phyloP scores from a whole-genome alignment of 2,888 invertebrate species.

The Microctonus brassicae region DNA sequence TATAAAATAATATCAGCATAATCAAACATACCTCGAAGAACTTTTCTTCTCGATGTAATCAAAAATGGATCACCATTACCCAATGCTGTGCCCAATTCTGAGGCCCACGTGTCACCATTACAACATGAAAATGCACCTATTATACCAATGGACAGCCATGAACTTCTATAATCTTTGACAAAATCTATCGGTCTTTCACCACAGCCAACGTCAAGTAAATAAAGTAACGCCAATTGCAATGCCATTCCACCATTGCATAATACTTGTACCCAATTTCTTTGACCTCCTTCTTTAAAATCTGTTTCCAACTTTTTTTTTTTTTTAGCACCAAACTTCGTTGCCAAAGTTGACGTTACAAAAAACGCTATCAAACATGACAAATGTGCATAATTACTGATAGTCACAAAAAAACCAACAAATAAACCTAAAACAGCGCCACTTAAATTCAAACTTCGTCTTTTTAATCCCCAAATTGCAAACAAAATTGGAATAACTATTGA shows the following conservation, averaged over 20 bases:
- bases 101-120: slow-evolving; percentile 93
- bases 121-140: slow-evolving; percentile 84
- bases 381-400: slow-evolving; percentile 84
- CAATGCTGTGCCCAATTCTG: slow-evolving; percentile 86
- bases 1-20: not conserved
- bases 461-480: slow-evolving; percentile 78
- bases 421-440: slow-evolving; percentile 81
- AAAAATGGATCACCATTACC: slow-evolving; percentile 79
- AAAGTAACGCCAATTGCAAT: slow-evolving; percentile 81
- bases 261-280: slow-evolving; percentile 91
- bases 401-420: slow-evolving; percentile 81
- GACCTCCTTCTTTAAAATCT: slow-evolving; percentile 87
- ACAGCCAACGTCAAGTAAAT: slow-evolving; percentile 84
- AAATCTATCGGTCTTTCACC: slow-evolving; percentile 86
- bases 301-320: slow-evolving; percentile 80
- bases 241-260: slow-evolving; percentile 93
- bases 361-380: slow-evolving; percentile 80
- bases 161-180: slow-evolving; percentile 79
- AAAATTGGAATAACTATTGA: slow-evolving; percentile 77
- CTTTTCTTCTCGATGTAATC: slow-evolving; percentile 80
- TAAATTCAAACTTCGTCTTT: slow-evolving; percentile 77
- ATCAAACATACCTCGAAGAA: slow-evolving; percentile 76
- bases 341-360: slow-evolving; percentile 84
- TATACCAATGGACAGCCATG: slow-evolving; percentile 86
- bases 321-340: slow-evolving; percentile 81